Conservation (phyloP, 2,888 invertebrate species). For the Hemistola chrysoprasaria region DNA sequence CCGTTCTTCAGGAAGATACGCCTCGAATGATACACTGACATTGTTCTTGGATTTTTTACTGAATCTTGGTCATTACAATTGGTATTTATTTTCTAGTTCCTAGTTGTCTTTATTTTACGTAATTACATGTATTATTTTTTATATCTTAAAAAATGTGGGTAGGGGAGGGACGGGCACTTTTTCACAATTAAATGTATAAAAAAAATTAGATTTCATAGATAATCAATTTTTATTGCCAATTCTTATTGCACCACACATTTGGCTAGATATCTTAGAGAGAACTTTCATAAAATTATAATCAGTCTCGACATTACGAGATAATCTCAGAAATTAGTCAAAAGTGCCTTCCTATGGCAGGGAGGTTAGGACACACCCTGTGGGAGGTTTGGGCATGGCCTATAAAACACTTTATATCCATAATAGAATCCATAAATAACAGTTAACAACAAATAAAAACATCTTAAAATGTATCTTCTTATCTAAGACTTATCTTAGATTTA, state of each 20-base stretch:
- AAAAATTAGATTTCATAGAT: too few relatives aligned
- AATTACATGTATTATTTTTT: too few relatives aligned
- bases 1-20: too few relatives aligned
- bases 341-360: slow-evolving; percentile 8
- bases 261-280: slow-evolving; percentile 12
- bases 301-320: neutral
- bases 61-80: too few relatives aligned
- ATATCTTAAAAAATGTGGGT: too few relatives aligned
- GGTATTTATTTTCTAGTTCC: too few relatives aligned
- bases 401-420: slow-evolving; percentile 2
- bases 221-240: neutral
- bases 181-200: neutral
- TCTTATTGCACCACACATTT: slow-evolving; percentile 16
- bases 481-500: slow-evolving; percentile 14
- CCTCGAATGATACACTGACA: too few relatives aligned
- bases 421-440: slow-evolving; percentile 5
- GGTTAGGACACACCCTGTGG: too few relatives aligned
- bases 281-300: slow-evolving; percentile 1
- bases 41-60: too few relatives aligned
- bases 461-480: slow-evolving; percentile 6
- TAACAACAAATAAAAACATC: slow-evolving; percentile 7
- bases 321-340: slow-evolving; percentile 4
- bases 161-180: slow-evolving; percentile 8
- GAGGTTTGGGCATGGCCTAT: slow-evolving; percentile 5
- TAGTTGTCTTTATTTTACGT: too few relatives aligned